Conservation (phyloP, 2,113 vertebrate genomes). For the Megaleporinus macrocephalus region DNA sequence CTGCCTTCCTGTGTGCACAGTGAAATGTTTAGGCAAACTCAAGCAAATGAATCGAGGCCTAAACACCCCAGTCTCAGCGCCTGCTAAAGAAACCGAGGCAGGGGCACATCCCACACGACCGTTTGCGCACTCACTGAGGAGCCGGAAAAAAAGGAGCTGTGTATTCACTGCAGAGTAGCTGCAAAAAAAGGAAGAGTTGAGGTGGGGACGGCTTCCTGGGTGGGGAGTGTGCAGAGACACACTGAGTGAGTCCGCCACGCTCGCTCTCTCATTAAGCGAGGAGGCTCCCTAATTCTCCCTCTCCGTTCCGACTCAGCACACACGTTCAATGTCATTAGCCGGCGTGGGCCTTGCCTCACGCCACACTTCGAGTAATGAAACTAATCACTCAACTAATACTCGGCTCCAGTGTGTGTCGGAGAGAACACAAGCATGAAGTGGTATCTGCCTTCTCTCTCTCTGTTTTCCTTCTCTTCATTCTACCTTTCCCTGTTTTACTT, state of each 20-base stretch:
- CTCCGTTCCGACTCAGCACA: conserved; percentile 59
- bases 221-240: neutral
- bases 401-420: conserved; percentile 12
- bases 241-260: neutral
- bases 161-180: neutral
- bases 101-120: neutral
- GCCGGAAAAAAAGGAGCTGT: neutral
- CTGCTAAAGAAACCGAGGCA: conserved; percentile 38
- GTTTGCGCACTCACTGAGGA: conserved; percentile 4
- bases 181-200: neutral
- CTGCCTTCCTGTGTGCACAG: conserved; percentile 37
- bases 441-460: neutral
- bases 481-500: neutral
- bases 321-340: conserved; percentile 65
- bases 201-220: neutral
- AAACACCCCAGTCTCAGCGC: neutral
- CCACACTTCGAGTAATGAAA: conserved; percentile 59
- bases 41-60: conserved; percentile 48
- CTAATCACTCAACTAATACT: conserved; percentile 63
- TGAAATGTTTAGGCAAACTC: conserved; percentile 54
- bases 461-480: neutral
- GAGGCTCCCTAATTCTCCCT: conserved; percentile 58
- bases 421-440: conserved; percentile 32
- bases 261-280: conserved; percentile 59
- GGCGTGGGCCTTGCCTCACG: conserved; percentile 42